A percentile compares a stretch with the other conserved stretches of the same genome.
Evolutionary conservation across 2,797 vertebrate genomes (phyloP).

Genomic region (Pipistrellus pipistrellus): DNA sequence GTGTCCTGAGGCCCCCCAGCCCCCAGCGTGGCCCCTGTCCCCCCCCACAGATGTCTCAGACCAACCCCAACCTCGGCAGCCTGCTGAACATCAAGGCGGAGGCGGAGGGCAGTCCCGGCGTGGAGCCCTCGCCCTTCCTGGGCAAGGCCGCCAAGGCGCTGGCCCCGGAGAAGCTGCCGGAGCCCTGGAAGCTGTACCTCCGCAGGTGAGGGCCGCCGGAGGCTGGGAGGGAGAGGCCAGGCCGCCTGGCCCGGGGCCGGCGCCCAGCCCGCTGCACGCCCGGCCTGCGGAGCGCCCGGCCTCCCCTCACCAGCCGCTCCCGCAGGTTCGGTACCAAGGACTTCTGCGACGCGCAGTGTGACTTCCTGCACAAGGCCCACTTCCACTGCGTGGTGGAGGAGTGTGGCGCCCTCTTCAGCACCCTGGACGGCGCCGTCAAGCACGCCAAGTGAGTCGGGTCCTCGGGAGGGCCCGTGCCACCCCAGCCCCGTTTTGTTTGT

Average conservation of each 20-base stretch:
- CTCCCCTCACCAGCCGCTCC: background rate
- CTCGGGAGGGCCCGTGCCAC: background rate
- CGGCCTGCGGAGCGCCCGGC: background rate
- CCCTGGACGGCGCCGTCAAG: constrained; percentile 98
- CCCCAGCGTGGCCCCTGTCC: constrained; percentile 57
- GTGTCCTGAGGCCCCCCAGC: background rate
- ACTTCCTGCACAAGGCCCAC: constrained; percentile 98
- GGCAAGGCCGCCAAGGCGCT: constrained; percentile 95
- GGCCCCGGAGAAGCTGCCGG: constrained; percentile 92
- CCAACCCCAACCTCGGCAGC: constrained; percentile 93
- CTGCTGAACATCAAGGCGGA: constrained; percentile 95
- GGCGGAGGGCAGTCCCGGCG: constrained; percentile 90
- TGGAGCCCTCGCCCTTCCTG: constrained; percentile 93
- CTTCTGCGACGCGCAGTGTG: constrained; percentile 96
- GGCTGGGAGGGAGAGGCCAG: too few species aligned
- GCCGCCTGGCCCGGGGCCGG: too few species aligned
- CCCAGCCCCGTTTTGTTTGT: background rate
- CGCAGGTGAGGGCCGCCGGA: constrained; percentile 91
- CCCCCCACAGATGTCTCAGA: constrained; percentile 93
- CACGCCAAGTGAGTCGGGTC: constrained; percentile 95
- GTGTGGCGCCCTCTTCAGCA: constrained; percentile 98
- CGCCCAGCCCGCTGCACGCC: too few species aligned
- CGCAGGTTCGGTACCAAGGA: constrained; percentile 96
- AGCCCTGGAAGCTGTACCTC: constrained; percentile 98
- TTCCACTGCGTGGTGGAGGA: constrained; percentile 99